Evolutionary conservation across 2,797 vertebrate genomes (phyloP).

Genomic region (Bradypus variegatus): DNA sequence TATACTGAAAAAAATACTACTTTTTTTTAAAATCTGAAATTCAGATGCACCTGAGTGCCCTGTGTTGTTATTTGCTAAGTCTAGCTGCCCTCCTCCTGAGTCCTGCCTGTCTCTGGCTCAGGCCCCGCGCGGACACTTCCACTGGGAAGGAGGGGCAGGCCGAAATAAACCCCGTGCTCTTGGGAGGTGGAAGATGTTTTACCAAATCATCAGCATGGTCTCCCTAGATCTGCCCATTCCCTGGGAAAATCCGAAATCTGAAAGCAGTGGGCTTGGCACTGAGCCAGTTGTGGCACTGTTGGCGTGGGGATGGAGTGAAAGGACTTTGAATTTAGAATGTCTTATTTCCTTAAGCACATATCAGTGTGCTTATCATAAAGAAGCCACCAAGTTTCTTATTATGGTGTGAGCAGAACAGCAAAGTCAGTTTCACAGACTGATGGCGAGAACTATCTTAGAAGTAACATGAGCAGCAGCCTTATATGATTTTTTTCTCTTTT

Average conservation of each 20-base stretch:
- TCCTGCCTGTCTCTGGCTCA: background rate
- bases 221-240: background rate
- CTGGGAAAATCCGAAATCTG: background rate
- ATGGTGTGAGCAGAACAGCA: background rate
- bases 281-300: background rate
- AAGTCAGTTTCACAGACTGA: background rate
- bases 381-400: background rate
- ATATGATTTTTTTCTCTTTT: background rate
- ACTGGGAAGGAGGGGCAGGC: background rate
- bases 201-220: background rate
- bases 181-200: background rate
- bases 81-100: background rate
- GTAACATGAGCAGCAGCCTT: background rate
- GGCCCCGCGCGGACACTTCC: background rate
- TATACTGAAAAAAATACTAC: background rate
- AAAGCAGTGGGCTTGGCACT: background rate
- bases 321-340: background rate
- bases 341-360: slow-evolving; percentile 6
- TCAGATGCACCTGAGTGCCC: background rate
- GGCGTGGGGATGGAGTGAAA: background rate
- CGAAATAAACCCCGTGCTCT: background rate
- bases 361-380: background rate
- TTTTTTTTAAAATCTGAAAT: background rate
- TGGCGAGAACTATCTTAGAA: background rate
- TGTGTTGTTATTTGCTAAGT: background rate